phyloP scores from a whole-genome alignment of 2,888 invertebrate species.

The Gymnosoma rotundatum region DNA sequence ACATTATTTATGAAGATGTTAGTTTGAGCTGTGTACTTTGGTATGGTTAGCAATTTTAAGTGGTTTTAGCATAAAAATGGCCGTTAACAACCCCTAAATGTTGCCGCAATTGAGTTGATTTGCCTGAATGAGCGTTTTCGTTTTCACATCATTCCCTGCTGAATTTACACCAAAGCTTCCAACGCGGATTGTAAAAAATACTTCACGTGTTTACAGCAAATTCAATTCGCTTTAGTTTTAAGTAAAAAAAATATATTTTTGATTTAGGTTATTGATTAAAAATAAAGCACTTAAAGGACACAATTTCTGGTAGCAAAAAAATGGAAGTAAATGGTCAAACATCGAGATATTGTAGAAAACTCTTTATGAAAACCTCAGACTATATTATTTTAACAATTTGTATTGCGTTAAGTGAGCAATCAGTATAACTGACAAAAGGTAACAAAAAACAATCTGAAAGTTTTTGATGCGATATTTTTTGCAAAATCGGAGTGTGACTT shows the following conservation, averaged over 20 bases:
- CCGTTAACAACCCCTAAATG: constrained; percentile 68
- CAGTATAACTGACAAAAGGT: too few species aligned
- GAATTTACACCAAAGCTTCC: background rate
- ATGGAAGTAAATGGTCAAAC: too few species aligned
- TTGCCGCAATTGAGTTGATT: constrained; percentile 21
- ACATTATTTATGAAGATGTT: constrained; percentile 7
- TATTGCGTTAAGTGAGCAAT: too few species aligned
- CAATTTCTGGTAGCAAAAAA: too few species aligned
- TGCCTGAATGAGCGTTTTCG: constrained; percentile 2
- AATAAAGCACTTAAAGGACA: too few species aligned
- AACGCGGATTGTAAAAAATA: background rate
- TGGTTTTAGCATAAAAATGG: constrained; percentile 76
- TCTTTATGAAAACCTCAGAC: too few species aligned
- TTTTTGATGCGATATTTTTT: too few species aligned
- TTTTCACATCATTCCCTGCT: constrained; percentile 27
- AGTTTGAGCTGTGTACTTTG: background rate
- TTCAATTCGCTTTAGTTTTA: constrained; percentile 1
- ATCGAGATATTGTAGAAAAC: too few species aligned
- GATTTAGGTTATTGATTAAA: background rate
- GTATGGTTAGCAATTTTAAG: constrained; percentile 35
- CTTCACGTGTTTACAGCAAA: constrained; percentile 31
- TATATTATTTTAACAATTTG: too few species aligned
- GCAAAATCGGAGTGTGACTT: too few species aligned
- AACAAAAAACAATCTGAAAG: too few species aligned
- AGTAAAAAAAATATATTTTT: background rate